Base-by-base conservation (phyloP, 2,797 vertebrate genomes). In the Lithobates pipiens region DNA sequence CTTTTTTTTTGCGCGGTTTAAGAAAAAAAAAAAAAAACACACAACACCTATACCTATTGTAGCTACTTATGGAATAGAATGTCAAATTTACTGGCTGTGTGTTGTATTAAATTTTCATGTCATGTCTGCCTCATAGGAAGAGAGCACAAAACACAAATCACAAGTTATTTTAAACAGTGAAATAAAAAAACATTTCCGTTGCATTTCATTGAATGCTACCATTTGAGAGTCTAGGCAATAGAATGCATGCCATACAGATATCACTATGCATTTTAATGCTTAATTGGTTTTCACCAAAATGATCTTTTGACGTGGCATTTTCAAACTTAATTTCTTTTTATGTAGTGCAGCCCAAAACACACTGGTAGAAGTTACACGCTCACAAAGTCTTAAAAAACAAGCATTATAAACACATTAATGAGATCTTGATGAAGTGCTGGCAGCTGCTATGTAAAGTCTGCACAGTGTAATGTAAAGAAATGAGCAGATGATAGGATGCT, bases 301-400 rank as follows among this genome's bases (percentile, higher is more conserved):
- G 10, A 67, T 67, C 65, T 67, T 29, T 67, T 67, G 65, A 67
- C 25, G 65, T 67, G 65, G 25, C 65, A 67, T 67, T 67, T 67
- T 67, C 65, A 67, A 13, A 67, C 65, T 25, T n/a, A 5, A 67
- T 67, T 9, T 67, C 27, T n/a, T 32, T 21, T n/a, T 42, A 10
- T 39, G 5, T 42, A 21, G 70, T 72, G 70, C 32, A 36, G 7
- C 61, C 29, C 4, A 57, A 57, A 76, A 44, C 23, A 42, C n/a
- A 21, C 65, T 21, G 3, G 11, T 11, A 7, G 23, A 57, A 63
- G 46, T 71, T 71, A 80, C 21, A 29, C 13, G 57, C 42, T 71
- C 25, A 71, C 46, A 8, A 54, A 8, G 29, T 68, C 32, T 36
- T 3, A 70, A 70, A 68, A 29, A 11, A n/a, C 8, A 65, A 67